Evolutionary conservation across 2,113 vertebrate genomes (phyloP).

Genomic region (Gallinago undulata): DNA sequence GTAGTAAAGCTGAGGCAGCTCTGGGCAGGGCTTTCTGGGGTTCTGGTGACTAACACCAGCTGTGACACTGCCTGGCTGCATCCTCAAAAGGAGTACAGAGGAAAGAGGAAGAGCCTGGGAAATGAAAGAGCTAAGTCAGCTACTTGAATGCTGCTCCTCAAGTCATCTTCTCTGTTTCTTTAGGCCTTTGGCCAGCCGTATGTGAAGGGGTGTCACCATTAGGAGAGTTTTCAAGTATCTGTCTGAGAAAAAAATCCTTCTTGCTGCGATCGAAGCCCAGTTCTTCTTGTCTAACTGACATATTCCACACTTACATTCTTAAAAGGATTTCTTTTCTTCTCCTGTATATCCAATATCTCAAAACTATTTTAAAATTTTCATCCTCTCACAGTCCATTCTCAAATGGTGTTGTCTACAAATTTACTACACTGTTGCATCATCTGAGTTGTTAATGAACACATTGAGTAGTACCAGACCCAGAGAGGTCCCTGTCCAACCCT

Average conservation of each 20-base stretch:
- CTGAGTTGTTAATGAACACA: background rate
- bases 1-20: background rate
- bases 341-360: background rate
- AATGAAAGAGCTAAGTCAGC: background rate
- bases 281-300: background rate
- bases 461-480: background rate
- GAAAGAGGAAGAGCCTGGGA: background rate
- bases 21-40: background rate
- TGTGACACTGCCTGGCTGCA: background rate
- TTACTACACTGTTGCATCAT: background rate
- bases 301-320: background rate
- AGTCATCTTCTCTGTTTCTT: background rate
- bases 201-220: background rate
- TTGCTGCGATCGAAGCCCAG: background rate
- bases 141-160: background rate
- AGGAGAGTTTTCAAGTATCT: background rate
- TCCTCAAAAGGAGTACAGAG: background rate
- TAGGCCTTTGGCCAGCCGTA: background rate
- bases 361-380: background rate
- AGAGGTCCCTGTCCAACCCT: background rate
- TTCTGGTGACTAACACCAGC: background rate
- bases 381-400: background rate
- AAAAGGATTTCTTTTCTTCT: background rate
- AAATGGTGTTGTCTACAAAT: background rate
- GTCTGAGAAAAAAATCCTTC: background rate